Conservation (phyloP, 2,888 invertebrate genomes). For the Pandemis heparana region DNA sequence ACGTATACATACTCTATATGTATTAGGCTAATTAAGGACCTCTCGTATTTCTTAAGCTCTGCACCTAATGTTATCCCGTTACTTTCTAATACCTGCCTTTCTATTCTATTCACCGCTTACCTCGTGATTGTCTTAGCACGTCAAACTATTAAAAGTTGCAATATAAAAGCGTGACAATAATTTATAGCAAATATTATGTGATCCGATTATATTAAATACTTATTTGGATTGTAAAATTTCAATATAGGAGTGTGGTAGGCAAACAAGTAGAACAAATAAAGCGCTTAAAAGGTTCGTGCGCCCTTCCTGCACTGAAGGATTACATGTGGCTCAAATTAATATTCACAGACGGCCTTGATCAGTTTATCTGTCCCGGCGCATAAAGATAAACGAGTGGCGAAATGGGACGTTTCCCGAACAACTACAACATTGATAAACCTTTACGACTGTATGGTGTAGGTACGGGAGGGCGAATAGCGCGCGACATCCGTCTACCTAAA, state of each 20-base stretch:
- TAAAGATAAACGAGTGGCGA: constrained; percentile 27
- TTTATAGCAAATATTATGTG: constrained; percentile 54
- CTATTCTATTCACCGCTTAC: constrained; percentile 20
- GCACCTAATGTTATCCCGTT: constrained; percentile 55
- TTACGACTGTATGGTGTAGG: constrained; percentile 11
- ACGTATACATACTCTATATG: constrained; percentile 50
- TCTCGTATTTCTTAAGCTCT: constrained; percentile 64
- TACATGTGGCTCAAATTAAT: constrained; percentile 17
- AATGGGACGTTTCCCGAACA: constrained; percentile 19
- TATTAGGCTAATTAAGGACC: constrained; percentile 43
- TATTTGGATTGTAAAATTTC: constrained; percentile 18
- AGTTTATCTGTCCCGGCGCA: constrained; percentile 12
- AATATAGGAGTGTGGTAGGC: constrained; percentile 16
- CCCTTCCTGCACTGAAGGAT: constrained; percentile 15
- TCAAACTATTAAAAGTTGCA: constrained; percentile 38
- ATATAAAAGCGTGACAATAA: constrained; percentile 68
- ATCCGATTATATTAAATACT: constrained; percentile 21
- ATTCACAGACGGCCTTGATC: constrained; percentile 16
- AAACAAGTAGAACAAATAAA: constrained; percentile 26
- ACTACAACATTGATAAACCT: constrained; percentile 19
- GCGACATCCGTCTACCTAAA: constrained; percentile 1
- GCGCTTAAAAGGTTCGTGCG: constrained; percentile 28
- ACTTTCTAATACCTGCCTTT: constrained; percentile 1
- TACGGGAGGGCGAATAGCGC: constrained; percentile 2
- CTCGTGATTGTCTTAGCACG: neutral